phyloP scores from a whole-genome alignment of 2,113 vertebrate genomes.

The Leptobrachium ailaonicum region DNA sequence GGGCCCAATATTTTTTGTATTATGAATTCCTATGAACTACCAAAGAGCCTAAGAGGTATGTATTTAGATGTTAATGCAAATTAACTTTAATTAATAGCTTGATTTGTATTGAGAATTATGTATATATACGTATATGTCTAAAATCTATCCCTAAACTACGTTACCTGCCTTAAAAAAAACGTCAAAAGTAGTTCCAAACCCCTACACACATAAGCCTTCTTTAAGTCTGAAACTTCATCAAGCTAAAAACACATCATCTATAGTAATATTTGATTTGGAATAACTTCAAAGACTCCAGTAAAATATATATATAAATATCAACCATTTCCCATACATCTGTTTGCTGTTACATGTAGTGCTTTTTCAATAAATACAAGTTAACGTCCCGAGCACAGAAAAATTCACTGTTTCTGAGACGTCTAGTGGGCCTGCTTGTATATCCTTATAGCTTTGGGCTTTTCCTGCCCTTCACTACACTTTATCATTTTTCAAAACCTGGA shows the following conservation, averaged over 20 bases:
- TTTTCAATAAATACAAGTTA: constrained; percentile 48
- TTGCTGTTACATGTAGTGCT: constrained; percentile 47
- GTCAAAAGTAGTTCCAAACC: constrained; percentile 8
- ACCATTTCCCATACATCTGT: constrained; percentile 48
- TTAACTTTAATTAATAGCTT: no score
- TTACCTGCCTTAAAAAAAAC: neutral
- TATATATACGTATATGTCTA: no score
- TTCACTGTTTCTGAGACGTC: constrained; percentile 25
- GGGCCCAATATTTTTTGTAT: no score
- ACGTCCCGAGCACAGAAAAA: constrained; percentile 36
- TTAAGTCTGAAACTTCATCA: constrained; percentile 29
- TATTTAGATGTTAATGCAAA: no score
- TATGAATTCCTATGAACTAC: no score
- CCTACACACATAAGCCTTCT: constrained; percentile 1
- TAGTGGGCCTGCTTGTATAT: constrained; percentile 33
- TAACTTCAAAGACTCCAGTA: constrained; percentile 45
- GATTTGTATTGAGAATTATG: no score
- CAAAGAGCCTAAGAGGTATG: no score
- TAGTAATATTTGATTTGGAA: constrained; percentile 46
- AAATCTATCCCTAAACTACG: neutral
- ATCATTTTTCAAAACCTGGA: constrained; percentile 37
- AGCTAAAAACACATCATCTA: constrained; percentile 47
- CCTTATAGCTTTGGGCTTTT: constrained; percentile 42
- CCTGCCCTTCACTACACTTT: constrained; percentile 32
- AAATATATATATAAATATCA: constrained; percentile 40